Evolutionary conservation across 1,140 invertebrate genomes (phyloP), one percentile per base, ranked within the genome.

Genomic region (Calosoma granatense): DNA sequence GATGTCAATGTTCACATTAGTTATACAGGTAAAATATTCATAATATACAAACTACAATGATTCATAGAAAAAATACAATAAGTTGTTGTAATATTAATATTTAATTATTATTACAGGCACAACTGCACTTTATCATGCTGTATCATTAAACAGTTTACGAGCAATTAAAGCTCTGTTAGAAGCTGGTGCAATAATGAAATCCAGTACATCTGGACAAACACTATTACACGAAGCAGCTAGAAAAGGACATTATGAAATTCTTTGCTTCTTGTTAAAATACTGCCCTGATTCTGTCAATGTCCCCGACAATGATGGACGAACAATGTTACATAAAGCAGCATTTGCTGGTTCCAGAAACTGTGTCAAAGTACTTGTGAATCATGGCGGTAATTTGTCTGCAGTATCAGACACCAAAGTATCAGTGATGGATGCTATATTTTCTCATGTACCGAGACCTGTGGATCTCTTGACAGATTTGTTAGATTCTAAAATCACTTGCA

Each of bases 371-470:
- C 63, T 73, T 6, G 59, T 72, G 0, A 63, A 66, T 26, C 55
- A 64, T 15, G 68, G 69, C 1, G 70, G 68, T 9, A 66, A 71
- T 60, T 53, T 73, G 20, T 60, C 65, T 4, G 62, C 65, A 2
- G 41, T 59, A n/a, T 67, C 65, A n/a, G 60, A 59, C n/a, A 57
- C 55, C 9, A 62, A 62, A 2, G 41, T 62, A 1, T 60, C 61
- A 20, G 68, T 65, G 12, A 57, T 63, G 23, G 64, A 67, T 47
- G 60, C 58, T 12, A 60, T 65, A n/a, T 62, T 65, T 23, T 53
- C 56, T 3, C 57, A 63, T 30, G 53, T 67, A 4, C 59, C 61
- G 1, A 59, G 63, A 15, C 63, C 65, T n/a, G 43, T 63, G n/a
- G n/a, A 51, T n/a, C 63, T 64, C 23, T 9, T 67, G 1, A 58